phyloP scores from a whole-genome alignment of 1,140 invertebrate genomes.

The Drosophila tropicalis region DNA sequence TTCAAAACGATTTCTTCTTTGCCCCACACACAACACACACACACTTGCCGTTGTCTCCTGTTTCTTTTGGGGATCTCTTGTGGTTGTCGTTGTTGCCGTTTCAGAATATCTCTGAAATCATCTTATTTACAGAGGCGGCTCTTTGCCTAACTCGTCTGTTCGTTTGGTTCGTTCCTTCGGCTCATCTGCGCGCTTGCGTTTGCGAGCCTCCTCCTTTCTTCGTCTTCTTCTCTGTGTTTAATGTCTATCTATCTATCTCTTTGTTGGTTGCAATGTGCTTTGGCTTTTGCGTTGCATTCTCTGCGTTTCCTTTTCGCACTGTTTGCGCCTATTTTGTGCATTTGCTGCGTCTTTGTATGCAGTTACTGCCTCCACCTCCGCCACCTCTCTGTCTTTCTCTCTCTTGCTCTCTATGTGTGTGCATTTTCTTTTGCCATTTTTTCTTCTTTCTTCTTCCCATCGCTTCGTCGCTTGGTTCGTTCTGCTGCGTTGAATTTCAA shows the following conservation, averaged over 20 bases:
- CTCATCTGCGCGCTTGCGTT: slow-evolving; percentile 21
- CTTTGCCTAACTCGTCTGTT: neutral
- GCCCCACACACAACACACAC: too few relatives aligned
- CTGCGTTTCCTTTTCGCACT: slow-evolving; percentile 66
- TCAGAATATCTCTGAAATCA: too few relatives aligned
- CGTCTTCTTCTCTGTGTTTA: neutral
- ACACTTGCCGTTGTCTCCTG: too few relatives aligned
- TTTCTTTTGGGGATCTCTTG: too few relatives aligned
- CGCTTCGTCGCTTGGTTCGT: slow-evolving; percentile 54
- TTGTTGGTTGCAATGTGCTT: slow-evolving; percentile 24
- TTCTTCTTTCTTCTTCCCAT: slow-evolving; percentile 29
- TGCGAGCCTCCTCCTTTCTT: neutral
- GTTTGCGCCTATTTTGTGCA: slow-evolving; percentile 65
- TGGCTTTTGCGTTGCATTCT: slow-evolving; percentile 64
- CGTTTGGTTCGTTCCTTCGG: neutral
- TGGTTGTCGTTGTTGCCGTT: too few relatives aligned
- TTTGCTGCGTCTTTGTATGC: slow-evolving; percentile 52
- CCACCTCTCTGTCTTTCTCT: too few relatives aligned
- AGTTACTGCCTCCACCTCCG: slow-evolving; percentile 21
- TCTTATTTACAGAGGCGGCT: too few relatives aligned
- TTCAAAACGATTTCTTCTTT: too few relatives aligned
- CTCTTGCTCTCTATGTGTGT: slow-evolving; percentile 37
- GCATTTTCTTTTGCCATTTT: slow-evolving; percentile 71
- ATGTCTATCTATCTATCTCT: slow-evolving; percentile 12
- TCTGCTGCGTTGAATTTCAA: slow-evolving; percentile 80